A percentile compares a stretch with the other conserved stretches of the same genome.
phyloP scores from a whole-genome alignment of 1,140 invertebrate genomes.

The Diorhabda carinulata region DNA sequence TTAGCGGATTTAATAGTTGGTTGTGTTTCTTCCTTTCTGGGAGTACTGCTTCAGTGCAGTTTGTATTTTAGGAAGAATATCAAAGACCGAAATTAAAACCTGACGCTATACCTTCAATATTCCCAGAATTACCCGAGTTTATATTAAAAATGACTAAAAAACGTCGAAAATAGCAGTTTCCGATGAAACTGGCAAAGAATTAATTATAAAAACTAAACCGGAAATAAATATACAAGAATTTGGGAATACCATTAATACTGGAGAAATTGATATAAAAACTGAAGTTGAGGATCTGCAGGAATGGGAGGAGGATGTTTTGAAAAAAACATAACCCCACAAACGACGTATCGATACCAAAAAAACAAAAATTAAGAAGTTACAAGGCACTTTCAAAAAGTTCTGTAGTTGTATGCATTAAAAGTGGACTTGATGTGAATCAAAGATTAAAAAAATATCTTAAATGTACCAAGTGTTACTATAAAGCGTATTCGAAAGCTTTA shows the following conservation, averaged over 20 bases:
- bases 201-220: background rate
- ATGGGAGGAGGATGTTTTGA: background rate
- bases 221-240: background rate
- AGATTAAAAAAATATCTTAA: background rate
- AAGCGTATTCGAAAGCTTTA: background rate
- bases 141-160: constrained; percentile 21
- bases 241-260: constrained; percentile 5
- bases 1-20: too few species aligned
- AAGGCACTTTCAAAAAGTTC: too few species aligned
- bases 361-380: too few species aligned
- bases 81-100: constrained; percentile 21
- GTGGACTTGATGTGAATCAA: too few species aligned
- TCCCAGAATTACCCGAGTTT: constrained; percentile 20
- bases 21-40: too few species aligned
- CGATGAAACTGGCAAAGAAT: background rate
- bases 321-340: background rate
- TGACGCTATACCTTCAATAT: constrained; percentile 22
- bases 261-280: constrained; percentile 17
- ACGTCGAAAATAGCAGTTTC: constrained; percentile 11
- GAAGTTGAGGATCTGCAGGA: constrained; percentile 14
- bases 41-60: too few species aligned
- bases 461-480: constrained; percentile 6
- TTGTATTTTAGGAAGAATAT: constrained; percentile 20
- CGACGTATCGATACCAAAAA: background rate
- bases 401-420: too few species aligned